Percentiles rank a stretch among this genome's conserved stretches.
Conservation (phyloP, 2,888 invertebrate species). For the Onthophagus sagittarius region DNA sequence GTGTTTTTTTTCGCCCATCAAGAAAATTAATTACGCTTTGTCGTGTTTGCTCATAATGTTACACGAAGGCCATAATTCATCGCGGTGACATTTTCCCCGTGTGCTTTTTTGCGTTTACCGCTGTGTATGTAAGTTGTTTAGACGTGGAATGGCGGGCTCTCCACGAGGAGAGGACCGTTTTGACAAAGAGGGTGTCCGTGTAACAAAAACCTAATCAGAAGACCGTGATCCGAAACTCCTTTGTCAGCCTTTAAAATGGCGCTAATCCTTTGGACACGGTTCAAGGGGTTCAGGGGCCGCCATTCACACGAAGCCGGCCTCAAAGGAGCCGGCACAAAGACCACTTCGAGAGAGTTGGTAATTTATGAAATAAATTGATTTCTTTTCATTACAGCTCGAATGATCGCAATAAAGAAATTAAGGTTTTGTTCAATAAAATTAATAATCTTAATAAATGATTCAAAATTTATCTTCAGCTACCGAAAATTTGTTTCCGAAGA, state of each 20-base stretch:
- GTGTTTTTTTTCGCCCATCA: not conserved
- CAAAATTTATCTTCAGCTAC: not conserved
- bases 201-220: not conserved
- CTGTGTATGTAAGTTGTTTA: not conserved
- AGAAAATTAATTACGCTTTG: not conserved
- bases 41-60: not conserved
- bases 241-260: not conserved
- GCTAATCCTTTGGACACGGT: not conserved
- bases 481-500: not conserved
- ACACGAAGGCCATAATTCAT: not conserved
- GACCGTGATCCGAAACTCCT: not conserved
- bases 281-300: not conserved
- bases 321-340: not conserved
- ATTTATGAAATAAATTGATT: constrained; percentile 32
- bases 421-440: not conserved
- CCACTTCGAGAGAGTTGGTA: constrained; percentile 7
- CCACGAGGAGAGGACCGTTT: not conserved
- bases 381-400: constrained; percentile 25
- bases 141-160: not conserved
- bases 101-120: not conserved
- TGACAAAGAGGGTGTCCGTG: not conserved
- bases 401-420: not conserved
- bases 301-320: not conserved
- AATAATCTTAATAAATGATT: not conserved
- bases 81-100: not conserved